Base-by-base conservation (phyloP, 2,888 invertebrate genomes). In the Hypolimnas misippus region DNA sequence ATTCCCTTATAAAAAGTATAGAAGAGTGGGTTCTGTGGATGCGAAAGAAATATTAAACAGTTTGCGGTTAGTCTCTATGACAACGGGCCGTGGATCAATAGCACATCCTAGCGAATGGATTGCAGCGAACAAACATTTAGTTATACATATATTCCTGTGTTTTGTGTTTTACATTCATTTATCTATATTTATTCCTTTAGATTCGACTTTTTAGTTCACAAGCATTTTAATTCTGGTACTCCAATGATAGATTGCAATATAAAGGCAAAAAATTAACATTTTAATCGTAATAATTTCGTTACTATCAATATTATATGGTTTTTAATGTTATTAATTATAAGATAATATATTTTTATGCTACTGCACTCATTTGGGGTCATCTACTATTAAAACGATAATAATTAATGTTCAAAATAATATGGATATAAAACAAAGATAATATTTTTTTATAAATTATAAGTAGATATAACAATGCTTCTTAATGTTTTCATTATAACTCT, bases 21-120 rank as follows among this genome's bases (percentile, higher is more conserved):
- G 14, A 7, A 12, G 5, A 12, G 19, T n/a, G 10, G 10, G 21
- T 25, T 49, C 49, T 8, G n/a, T 25, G 1, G 14, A 19, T 51
- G 42, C 21, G 17, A 38, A 25, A 25, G 17, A 46, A 46, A 53
- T 42, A n/a, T 19, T 61, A 62, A 62, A 65, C 35, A 33, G 44
- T 40, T 62, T 77, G 81, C 79, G 81, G 79, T 79, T 71, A 73
- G 78, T 76, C 74, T 62, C 62, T 38, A 62, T 29, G 71, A 75
- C 60, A 66, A 68, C 70, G 63, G 62, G 59, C 63, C 52, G 21
- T 69, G 71, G 82, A 83, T 86, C 86, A 73, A 85, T 87, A 84
- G 63, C 76, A 82, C 82, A 82, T 66, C 57, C 54, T 21, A 54
- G 63, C 10, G 5, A 46, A 21, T 19, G 10, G 21, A 19, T 21